These are phyloP conservation scores for Entomyzon cyanotis DNA, from an alignment of 2,113 vertebrate species.

Conservation along the genomic window DNA sequence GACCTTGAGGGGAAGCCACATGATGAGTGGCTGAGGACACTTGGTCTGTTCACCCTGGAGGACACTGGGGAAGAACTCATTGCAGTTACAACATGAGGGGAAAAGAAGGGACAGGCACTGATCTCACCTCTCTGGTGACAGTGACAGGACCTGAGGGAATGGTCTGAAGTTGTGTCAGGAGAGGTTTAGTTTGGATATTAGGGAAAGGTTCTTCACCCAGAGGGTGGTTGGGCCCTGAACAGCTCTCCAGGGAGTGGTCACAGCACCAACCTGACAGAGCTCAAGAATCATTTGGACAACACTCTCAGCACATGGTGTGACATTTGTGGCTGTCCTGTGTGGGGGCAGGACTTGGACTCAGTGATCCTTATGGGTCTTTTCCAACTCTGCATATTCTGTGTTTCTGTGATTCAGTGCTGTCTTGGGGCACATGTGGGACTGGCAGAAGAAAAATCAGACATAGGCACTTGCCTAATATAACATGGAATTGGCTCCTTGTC, in stretches of 20 bases:
- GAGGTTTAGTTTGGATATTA: not conserved
- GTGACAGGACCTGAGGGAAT: fast-evolving
- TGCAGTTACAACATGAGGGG: not conserved
- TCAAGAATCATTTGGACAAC: not conserved
- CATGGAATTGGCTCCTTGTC: not conserved
- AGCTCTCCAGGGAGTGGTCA: not conserved
- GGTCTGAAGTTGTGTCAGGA: not conserved
- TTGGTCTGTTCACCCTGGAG: not conserved
- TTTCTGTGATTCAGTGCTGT: not conserved
- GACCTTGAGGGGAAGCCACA: not conserved
- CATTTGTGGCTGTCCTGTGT: not conserved
- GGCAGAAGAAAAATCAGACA: not conserved
- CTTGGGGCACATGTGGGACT: not conserved
- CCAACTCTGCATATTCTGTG: not conserved
- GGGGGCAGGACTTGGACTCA: not conserved
- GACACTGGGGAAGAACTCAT: not conserved
- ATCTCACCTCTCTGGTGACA: not conserved
- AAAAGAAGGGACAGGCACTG: not conserved
- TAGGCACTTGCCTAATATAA: not conserved
- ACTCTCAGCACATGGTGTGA: not conserved
- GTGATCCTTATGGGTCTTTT: not conserved
- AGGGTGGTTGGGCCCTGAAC: not conserved
- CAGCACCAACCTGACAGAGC: not conserved
- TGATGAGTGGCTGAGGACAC: not conserved
- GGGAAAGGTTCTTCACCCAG: not conserved